Conservation (phyloP, 1,140 invertebrate species). For the Zaprionus camerounensis region DNA sequence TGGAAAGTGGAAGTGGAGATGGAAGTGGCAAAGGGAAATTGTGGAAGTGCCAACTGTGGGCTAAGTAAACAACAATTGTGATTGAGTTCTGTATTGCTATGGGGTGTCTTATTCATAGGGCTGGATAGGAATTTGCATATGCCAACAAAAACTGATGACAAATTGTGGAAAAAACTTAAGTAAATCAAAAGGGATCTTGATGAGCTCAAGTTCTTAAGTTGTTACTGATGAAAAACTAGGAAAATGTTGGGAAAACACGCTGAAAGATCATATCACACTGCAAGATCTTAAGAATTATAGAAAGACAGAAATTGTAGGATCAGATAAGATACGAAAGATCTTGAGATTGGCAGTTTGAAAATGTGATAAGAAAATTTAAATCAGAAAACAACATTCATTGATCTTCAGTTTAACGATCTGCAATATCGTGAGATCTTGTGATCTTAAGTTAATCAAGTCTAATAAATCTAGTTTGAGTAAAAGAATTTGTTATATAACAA, state of each 20-base stretch:
- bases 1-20: conserved; percentile 15
- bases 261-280: not conserved
- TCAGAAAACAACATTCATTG: not conserved
- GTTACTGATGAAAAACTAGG: not conserved
- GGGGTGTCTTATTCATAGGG: conserved; percentile 18
- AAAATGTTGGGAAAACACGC: not conserved
- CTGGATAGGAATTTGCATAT: conserved; percentile 35
- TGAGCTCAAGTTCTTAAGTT: conserved; percentile 9
- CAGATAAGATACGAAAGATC: not conserved
- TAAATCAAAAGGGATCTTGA: conserved; percentile 9
- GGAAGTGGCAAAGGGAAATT: conserved; percentile 17
- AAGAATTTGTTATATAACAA: not conserved
- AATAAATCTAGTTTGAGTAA: not conserved
- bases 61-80: conserved; percentile 78
- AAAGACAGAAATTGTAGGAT: not conserved
- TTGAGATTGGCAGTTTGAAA: not conserved
- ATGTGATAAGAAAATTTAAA: not conserved
- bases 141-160: conserved; percentile 43
- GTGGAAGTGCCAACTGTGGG: conserved; percentile 37
- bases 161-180: conserved; percentile 27
- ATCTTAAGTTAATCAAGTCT: not conserved
- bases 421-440: not conserved
- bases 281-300: not conserved
- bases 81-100: conserved; percentile 22
- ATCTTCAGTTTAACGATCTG: not conserved